Evolutionary conservation across 1,140 invertebrate species (phyloP).

Genomic region (Wiebesia pumilae): DNA sequence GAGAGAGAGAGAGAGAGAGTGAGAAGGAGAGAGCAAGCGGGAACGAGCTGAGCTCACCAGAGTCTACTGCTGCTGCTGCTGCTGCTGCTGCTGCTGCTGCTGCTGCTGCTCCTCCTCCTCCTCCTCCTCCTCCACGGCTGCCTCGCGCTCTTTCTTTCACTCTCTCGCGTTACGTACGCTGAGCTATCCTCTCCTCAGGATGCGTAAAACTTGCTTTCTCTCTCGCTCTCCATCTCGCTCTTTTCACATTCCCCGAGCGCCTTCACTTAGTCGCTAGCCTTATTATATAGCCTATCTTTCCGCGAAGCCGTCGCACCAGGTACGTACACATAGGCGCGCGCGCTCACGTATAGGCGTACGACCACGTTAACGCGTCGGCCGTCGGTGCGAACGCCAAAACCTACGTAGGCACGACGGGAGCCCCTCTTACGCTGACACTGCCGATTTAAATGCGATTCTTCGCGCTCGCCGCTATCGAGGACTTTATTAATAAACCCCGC

Average conservation of each 20-base stretch:
- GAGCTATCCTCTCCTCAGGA: slow-evolving; percentile 15
- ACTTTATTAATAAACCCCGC: neutral
- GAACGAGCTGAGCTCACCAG: neutral
- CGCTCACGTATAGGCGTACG: neutral
- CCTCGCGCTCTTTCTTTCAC: neutral
- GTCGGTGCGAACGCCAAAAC: neutral
- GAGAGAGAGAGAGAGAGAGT: neutral
- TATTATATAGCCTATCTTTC: slow-evolving; percentile 20
- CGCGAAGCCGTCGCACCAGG: slow-evolving; percentile 29
- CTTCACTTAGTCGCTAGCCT: slow-evolving; percentile 25
- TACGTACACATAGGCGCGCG: slow-evolving; percentile 18
- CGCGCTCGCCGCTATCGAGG: neutral
- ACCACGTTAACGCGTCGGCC: neutral
- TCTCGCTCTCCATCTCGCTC: slow-evolving; percentile 22
- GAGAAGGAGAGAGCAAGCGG: neutral
- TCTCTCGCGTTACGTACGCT: neutral
- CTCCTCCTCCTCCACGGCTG: neutral
- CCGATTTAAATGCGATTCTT: slow-evolving; percentile 9
- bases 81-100: too few relatives aligned
- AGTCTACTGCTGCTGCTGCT: neutral
- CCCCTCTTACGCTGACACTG: neutral
- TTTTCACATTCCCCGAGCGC: slow-evolving; percentile 34
- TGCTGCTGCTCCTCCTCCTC: slow-evolving; percentile 4
- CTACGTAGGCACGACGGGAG: neutral
- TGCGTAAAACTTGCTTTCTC: slow-evolving; percentile 29